Evolutionary conservation across 1,140 invertebrate species (phyloP), one percentile per base, ranked within the genome.

Genomic region (Drosophila tsacasi): DNA sequence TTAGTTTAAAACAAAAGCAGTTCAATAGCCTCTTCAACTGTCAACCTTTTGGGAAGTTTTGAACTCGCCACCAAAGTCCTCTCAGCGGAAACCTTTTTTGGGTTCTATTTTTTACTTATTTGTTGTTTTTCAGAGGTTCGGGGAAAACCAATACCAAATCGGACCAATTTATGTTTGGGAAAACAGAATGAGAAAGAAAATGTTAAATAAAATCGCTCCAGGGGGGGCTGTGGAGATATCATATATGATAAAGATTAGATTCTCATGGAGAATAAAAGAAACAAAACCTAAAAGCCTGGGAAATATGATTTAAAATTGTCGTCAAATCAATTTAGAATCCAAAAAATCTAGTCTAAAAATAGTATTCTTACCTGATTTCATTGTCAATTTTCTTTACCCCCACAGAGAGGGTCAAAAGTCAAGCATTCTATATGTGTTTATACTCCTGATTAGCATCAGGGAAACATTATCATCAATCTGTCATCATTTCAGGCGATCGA

Each of bases 21-120:
- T 84, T 83, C 81, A 83, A 83, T 81, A 84, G 81, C 81, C 81
- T 67, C 81, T 77, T 83, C 62, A 83, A 76, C 73, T 80, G 65
- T 27, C 65, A 52, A 46, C 32, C 32, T 54, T 54, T 19, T 54
- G 1, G 46, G 37, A 21, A 25, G 40, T 21, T 61, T 39, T 61
- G 55, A 61, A 46, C 57, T 66, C 58, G 40, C 21, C 39, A 23
- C 15, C 46, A 19, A 61, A 32, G 46, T 39, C 19, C n/a, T 59
- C 62, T 65, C 25, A n/a, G 47, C 25, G 32, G 62, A 32, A 63
- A 62, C 63, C 58, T 15, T 63, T 65, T 44, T 55, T 35, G 39
- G 52, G 15, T 37, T 37, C 32, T 37, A 23, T 37, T 55, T 54
- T 35, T 21, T 21, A 17, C 15, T 55, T 23, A 23, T 55, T 17